Percentiles rank a stretch among this genome's conserved stretches.
These are phyloP conservation scores for Acrocephalus scirpaceus DNA, from an alignment of 2,797 vertebrate species.

Conservation along the genomic window DNA sequence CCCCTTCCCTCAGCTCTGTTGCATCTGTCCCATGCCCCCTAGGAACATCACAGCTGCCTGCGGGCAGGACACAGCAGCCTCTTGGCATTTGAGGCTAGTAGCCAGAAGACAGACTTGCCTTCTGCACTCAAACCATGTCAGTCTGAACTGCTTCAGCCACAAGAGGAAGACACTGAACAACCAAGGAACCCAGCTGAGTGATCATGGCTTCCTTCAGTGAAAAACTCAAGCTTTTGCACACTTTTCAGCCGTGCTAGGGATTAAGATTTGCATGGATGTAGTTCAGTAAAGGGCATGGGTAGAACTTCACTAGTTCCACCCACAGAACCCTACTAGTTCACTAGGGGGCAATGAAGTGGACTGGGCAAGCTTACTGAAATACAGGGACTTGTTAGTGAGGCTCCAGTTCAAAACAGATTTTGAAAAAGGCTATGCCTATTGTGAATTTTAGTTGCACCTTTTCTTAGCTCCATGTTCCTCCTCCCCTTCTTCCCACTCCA, in stretches of 20 bases:
- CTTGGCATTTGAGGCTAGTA: neutral
- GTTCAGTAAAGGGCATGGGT: neutral
- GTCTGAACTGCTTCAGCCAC: neutral
- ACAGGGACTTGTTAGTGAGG: neutral
- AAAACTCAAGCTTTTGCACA: neutral
- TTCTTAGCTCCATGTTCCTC: neutral
- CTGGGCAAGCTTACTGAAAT: neutral
- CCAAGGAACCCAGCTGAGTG: neutral
- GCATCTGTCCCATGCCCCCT: neutral
- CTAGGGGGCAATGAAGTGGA: rapidly evolving
- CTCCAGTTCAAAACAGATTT: neutral
- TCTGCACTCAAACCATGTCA: neutral
- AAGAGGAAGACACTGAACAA: neutral
- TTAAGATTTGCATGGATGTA: neutral
- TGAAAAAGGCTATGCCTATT: neutral
- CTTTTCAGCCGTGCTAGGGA: neutral
- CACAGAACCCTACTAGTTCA: neutral
- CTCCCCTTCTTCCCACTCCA: neutral
- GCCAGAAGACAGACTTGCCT: neutral
- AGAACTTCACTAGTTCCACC: neutral
- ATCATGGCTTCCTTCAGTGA: neutral
- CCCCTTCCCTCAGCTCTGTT: neutral
- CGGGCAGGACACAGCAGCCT: neutral
- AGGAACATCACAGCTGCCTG: neutral
- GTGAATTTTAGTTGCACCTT: neutral